Evolutionary conservation across 2,113 vertebrate genomes (phyloP).

Genomic region (Aegithalos caudatus): DNA sequence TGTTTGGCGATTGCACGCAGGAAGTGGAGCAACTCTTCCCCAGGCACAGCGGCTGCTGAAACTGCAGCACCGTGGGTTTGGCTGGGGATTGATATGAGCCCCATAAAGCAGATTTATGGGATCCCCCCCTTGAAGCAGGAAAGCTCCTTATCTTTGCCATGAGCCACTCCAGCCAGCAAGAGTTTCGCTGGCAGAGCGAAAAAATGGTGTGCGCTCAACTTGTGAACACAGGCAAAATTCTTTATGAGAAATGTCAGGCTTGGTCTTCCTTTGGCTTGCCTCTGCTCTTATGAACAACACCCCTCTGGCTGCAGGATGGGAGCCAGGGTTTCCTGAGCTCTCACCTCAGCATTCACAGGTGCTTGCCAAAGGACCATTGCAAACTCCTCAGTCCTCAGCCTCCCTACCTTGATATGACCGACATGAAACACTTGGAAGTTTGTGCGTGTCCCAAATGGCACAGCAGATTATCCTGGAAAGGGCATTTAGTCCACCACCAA

Average conservation of each 20-base stretch:
- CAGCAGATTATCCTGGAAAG: neutral
- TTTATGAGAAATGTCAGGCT: neutral
- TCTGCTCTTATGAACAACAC: neutral
- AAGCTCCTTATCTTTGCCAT: neutral
- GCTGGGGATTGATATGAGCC: fast-evolving
- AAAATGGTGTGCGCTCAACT: fast-evolving
- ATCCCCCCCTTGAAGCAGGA: neutral
- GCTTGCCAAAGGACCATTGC: neutral
- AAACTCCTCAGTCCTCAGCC: neutral
- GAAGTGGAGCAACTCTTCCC: neutral
- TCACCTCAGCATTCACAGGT: neutral
- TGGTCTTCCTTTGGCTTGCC: neutral
- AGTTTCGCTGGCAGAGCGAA: neutral
- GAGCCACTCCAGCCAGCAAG: neutral
- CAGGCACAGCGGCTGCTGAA: neutral
- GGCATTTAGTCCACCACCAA: neutral
- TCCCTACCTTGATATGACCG: fast-evolving
- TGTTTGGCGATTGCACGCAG: fast-evolving
- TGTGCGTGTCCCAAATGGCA: neutral
- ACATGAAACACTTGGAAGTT: neutral
- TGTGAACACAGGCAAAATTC: neutral
- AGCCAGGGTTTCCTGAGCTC: constrained; percentile 5
- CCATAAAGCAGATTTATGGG: neutral
- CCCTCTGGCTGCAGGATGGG: fast-evolving
- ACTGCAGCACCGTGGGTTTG: neutral